A percentile compares a stretch with the other conserved stretches of the same genome.
Conservation (phyloP, 2,888 invertebrate genomes). For the Euphydryas editha region DNA sequence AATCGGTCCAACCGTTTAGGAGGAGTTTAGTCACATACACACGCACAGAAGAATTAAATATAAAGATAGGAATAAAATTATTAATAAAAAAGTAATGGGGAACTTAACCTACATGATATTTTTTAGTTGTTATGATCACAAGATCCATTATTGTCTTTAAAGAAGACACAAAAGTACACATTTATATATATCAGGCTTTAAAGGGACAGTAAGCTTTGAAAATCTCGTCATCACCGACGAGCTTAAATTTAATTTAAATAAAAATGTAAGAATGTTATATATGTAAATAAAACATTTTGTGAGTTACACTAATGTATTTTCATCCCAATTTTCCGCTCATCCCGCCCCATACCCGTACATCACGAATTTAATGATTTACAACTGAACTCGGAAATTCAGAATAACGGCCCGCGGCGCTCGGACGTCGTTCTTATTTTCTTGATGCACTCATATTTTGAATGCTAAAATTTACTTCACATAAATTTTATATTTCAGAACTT, state of each 20-base stretch:
- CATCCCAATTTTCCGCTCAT: slow-evolving; percentile 31
- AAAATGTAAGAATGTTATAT: neutral
- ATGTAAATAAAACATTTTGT: slow-evolving; percentile 13
- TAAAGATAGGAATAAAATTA: too few species aligned
- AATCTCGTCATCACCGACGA: neutral
- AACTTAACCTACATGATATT: too few species aligned
- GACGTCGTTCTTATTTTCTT: slow-evolving; percentile 46
- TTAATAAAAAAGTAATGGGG: too few species aligned
- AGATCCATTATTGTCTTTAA: too few species aligned
- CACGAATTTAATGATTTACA: slow-evolving; percentile 47
- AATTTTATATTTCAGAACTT: slow-evolving; percentile 13
- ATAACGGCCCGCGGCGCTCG: slow-evolving; percentile 32
- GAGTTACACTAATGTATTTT: slow-evolving; percentile 31
- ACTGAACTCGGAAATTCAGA: slow-evolving; percentile 42
- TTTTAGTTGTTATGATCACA: too few species aligned
- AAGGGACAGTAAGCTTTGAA: neutral
- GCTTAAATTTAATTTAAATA: neutral
- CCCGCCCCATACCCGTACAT: slow-evolving; percentile 41
- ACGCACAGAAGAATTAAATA: too few species aligned
- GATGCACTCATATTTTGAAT: slow-evolving; percentile 44
- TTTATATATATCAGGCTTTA: neutral
- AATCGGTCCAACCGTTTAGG: too few species aligned
- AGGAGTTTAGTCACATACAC: too few species aligned
- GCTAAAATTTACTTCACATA: slow-evolving; percentile 40
- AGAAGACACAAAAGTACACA: too few species aligned